A percentile compares a stretch with the other conserved stretches of the same genome.
phyloP scores from a whole-genome alignment of 2,888 invertebrate genomes.

The Latheticus oryzae region DNA sequence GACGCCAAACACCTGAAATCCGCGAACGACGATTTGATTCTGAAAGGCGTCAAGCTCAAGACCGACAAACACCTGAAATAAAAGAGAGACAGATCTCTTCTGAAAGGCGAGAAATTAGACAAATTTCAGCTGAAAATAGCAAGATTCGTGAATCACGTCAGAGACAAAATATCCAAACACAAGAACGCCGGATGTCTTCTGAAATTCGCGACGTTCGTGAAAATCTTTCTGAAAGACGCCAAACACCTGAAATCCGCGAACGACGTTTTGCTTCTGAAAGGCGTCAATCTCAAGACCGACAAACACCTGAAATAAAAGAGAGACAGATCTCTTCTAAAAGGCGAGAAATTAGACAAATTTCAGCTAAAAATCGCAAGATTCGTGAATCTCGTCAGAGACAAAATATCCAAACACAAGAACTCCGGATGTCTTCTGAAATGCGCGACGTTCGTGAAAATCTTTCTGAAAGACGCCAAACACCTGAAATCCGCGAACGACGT shows the following conservation, averaged over 20 bases:
- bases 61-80: too few species aligned
- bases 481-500: background rate
- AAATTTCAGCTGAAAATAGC: background rate
- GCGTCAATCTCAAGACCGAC: background rate
- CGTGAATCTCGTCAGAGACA: constrained; percentile 14
- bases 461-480: constrained; percentile 10
- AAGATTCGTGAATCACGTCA: constrained; percentile 10
- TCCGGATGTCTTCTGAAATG: background rate
- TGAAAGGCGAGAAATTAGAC: background rate
- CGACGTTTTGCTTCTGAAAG: background rate
- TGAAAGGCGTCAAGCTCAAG: too few species aligned
- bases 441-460: background rate
- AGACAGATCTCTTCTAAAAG: background rate
- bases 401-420: background rate
- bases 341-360: constrained; percentile 1
- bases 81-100: background rate
- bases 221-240: background rate
- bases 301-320: background rate
- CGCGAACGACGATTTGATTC: too few species aligned
- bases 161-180: background rate
- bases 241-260: constrained; percentile 1
- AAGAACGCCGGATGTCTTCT: too few species aligned
- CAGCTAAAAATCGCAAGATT: background rate
- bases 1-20: too few species aligned
- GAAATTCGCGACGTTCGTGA: constrained; percentile 1